Conservation (phyloP, 2,888 invertebrate genomes). For the Troides helena region DNA sequence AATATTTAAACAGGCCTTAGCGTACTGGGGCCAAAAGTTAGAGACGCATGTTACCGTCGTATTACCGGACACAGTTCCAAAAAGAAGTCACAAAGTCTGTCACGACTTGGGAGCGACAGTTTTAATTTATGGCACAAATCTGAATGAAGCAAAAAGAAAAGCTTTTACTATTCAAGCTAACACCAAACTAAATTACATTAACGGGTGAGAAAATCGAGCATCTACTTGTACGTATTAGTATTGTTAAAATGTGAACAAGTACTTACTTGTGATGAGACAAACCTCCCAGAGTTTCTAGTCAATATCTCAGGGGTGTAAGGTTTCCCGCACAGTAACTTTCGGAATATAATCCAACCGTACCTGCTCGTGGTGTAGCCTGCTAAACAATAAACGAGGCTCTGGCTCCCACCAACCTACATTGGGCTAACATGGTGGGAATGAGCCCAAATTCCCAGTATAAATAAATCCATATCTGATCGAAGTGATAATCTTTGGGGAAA, state of each 20-base stretch:
- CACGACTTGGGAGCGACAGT: conserved; percentile 88
- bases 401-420: no score
- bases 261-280: background rate
- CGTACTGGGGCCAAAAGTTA: conserved; percentile 85
- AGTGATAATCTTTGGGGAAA: no score
- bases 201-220: conserved; percentile 81
- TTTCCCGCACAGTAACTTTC: no score
- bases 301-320: no score
- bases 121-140: conserved; percentile 86
- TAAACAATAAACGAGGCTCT: no score
- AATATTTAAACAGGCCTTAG: conserved; percentile 65
- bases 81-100: conserved; percentile 88
- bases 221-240: background rate
- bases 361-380: no score
- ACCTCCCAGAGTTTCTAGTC: background rate
- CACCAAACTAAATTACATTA: conserved; percentile 86
- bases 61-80: conserved; percentile 88
- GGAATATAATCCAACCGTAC: no score
- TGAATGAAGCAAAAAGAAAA: conserved; percentile 87
- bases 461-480: no score
- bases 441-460: no score
- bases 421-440: no score
- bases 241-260: background rate
- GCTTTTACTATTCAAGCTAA: conserved; percentile 86
- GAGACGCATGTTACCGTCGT: conserved; percentile 87